A percentile compares a stretch with the other conserved stretches of the same genome.
Evolutionary conservation across 2,113 vertebrate genomes (phyloP).

Genomic region (Apaloderma vittatum): DNA sequence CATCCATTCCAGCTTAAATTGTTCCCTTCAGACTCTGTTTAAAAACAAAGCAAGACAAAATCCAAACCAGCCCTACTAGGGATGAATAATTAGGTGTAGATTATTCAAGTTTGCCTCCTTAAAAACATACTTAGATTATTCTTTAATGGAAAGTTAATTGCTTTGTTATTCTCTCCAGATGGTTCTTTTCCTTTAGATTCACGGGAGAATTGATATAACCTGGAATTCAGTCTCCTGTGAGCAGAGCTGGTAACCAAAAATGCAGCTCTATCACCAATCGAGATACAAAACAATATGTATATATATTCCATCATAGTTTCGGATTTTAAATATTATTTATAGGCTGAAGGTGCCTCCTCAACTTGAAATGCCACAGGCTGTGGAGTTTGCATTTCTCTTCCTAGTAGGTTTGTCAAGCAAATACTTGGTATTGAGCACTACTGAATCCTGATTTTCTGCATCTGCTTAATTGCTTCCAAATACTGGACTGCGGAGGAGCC

Average conservation of each 20-base stretch:
- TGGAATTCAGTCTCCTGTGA: constrained; percentile 37
- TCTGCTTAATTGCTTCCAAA: neutral
- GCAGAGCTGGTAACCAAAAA: constrained; percentile 8
- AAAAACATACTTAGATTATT: constrained; percentile 84
- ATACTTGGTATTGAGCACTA: neutral
- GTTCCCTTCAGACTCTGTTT: neutral
- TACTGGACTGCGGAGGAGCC: neutral
- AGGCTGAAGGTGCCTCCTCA: neutral
- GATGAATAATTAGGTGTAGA: constrained; percentile 71
- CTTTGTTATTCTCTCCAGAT: constrained; percentile 84
- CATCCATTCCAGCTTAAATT: rapidly evolving
- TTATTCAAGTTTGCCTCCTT: constrained; percentile 73
- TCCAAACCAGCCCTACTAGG: neutral
- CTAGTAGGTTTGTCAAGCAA: neutral
- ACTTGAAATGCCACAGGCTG: neutral
- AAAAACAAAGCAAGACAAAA: neutral
- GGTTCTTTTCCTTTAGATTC: constrained; percentile 77
- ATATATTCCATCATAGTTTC: neutral
- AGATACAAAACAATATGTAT: neutral
- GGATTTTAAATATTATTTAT: neutral
- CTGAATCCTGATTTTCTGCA: neutral
- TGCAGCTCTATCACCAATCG: neutral
- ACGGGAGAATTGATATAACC: constrained; percentile 61
- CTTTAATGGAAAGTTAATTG: constrained; percentile 85
- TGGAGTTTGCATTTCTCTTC: neutral